phyloP scores from a whole-genome alignment of 2,113 vertebrate genomes.

The Blennius ocellaris region DNA sequence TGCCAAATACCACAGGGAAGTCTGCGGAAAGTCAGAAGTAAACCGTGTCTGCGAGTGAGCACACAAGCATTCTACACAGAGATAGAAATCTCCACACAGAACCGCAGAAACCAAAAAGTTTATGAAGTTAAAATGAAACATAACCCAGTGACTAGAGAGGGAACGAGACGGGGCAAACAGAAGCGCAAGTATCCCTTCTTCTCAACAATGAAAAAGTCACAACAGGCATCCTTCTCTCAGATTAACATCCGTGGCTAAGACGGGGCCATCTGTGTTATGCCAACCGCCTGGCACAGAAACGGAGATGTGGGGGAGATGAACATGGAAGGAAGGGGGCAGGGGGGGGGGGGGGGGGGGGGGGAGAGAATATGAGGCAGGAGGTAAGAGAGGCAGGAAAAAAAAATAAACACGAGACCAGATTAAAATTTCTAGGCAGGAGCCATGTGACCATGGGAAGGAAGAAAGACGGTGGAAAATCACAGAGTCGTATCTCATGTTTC shows the following conservation, averaged over 20 bases:
- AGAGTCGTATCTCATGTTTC: slow-evolving; percentile 26
- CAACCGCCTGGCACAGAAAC: slow-evolving; percentile 58
- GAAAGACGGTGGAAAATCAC: slow-evolving; percentile 61
- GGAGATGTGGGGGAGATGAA: slow-evolving; percentile 53
- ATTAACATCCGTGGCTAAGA: slow-evolving; percentile 65
- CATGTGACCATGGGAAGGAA: slow-evolving; percentile 55
- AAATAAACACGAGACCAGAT: slow-evolving; percentile 57
- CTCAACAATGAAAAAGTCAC: slow-evolving; percentile 46
- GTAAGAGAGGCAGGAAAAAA: slow-evolving; percentile 17
- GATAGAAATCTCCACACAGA: slow-evolving; percentile 43
- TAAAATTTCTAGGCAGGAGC: slow-evolving; percentile 56
- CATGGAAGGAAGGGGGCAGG: slow-evolving; percentile 28
- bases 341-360: slow-evolving; percentile 17
- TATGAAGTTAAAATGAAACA: slow-evolving; percentile 45
- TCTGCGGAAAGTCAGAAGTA: slow-evolving; percentile 47
- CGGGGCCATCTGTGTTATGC: slow-evolving; percentile 71
- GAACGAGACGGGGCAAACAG: slow-evolving; percentile 32
- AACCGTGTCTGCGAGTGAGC: slow-evolving; percentile 24
- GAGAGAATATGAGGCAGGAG: background rate
- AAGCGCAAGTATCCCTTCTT: slow-evolving; percentile 38
- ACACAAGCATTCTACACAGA: slow-evolving; percentile 12
- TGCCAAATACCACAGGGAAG: slow-evolving; percentile 62
- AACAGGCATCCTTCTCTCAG: slow-evolving; percentile 53
- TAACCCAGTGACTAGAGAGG: slow-evolving; percentile 22
- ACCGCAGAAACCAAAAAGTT: slow-evolving; percentile 41